Evolutionary conservation across 2,888 invertebrate genomes (phyloP).

Genomic region (Papilio demoleus): DNA sequence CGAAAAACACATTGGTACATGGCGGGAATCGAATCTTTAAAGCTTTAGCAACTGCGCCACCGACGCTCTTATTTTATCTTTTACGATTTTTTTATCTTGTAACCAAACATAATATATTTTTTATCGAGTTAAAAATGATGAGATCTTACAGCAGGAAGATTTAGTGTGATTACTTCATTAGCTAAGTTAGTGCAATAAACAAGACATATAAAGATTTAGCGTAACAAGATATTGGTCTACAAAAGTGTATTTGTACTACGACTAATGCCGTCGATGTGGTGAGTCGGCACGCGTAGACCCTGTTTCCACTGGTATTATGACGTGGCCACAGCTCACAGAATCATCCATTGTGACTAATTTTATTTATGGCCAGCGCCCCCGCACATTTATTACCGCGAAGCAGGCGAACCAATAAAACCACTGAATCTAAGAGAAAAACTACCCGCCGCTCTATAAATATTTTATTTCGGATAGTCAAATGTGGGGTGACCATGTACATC

Average conservation of each 20-base stretch:
- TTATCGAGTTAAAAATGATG: no score
- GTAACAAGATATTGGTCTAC: neutral
- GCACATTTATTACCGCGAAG: conserved; percentile 78
- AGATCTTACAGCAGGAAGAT: neutral
- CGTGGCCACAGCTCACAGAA: conserved; percentile 59
- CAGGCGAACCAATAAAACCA: conserved; percentile 80
- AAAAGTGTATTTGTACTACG: neutral
- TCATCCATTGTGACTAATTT: conserved; percentile 78
- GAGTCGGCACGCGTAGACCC: conserved; percentile 29
- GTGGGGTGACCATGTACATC: conserved; percentile 58
- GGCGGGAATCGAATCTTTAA: no score
- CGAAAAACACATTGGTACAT: no score
- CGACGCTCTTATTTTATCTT: no score
- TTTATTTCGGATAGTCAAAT: conserved; percentile 83
- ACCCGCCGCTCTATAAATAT: conserved; percentile 81
- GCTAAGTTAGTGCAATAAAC: neutral
- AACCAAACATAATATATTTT: no score
- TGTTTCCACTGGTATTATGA: conserved; percentile 52
- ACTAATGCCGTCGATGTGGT: conserved; percentile 24
- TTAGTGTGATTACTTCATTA: neutral
- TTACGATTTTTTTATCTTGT: no score
- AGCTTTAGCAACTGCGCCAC: no score
- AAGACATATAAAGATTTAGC: neutral
- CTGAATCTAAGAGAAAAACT: conserved; percentile 84
- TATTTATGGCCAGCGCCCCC: conserved; percentile 73